Percentiles rank a stretch among this genome's conserved stretches.
Evolutionary conservation across 2,113 vertebrate genomes (phyloP).

Genomic region (Theristicus caerulescens): DNA sequence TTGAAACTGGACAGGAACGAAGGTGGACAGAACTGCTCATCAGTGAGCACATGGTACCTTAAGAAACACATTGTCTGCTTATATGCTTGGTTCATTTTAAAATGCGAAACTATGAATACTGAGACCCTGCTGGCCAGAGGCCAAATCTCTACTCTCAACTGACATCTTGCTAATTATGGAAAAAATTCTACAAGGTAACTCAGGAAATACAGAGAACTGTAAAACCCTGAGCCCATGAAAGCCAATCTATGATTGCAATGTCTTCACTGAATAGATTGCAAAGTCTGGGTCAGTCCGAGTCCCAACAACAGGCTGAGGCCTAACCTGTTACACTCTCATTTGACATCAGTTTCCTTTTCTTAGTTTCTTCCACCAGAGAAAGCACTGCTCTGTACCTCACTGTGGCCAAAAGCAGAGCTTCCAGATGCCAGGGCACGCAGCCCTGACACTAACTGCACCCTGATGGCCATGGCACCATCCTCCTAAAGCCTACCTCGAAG

Average conservation of each 20-base stretch:
- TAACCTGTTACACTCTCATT: background rate
- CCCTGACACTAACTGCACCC: no score
- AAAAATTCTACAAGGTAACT: background rate
- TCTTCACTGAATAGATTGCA: background rate
- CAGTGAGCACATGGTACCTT: background rate
- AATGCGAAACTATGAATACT: background rate
- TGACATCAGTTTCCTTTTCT: background rate
- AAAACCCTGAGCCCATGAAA: background rate
- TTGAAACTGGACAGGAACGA: background rate
- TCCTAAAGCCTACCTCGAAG: background rate
- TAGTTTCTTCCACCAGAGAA: background rate
- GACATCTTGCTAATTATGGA: background rate
- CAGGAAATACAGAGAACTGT: background rate
- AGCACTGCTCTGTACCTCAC: background rate
- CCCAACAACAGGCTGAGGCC: background rate
- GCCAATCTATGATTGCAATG: background rate
- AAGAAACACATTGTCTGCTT: background rate
- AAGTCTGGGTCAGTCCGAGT: background rate
- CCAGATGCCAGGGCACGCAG: background rate
- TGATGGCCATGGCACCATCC: accelerated
- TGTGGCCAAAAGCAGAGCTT: background rate
- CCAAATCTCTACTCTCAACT: background rate
- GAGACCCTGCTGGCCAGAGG: background rate
- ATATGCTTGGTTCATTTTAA: background rate
- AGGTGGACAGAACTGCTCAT: background rate